Base-by-base conservation (phyloP, 2,113 vertebrate genomes). In the Arothron firmamentum region DNA sequence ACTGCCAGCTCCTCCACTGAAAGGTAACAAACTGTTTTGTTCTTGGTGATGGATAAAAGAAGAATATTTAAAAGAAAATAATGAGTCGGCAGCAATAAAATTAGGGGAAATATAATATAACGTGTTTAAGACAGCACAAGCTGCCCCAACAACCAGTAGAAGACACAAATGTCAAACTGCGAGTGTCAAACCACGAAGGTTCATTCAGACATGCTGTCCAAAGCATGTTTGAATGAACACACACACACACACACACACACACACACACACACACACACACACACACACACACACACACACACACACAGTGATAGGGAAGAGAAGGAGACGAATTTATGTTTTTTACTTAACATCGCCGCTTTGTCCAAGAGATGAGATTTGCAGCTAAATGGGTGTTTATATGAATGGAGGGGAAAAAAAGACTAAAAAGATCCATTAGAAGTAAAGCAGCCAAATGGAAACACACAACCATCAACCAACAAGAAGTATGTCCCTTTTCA, bases 1-100 rank as follows among this genome's bases (percentile, higher is more conserved):
- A 64, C 91, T 98, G 41, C 96, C 96, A 15, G 95, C 95, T 14
- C 95, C 96, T 21, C 96, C 96, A 4, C 46, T 92, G 59, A 91
- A 90, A 95, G 94, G 94, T 98, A 77, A 6, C 43, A 45, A 45
- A 7, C 43, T 2, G 2, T 2, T 47, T n/a, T 17, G n/a, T 6
- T 16, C 5, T 17, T 17, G 3, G 15, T 47, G 45, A 8, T 17
- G 43, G 16, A 45, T 17, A 45, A 45, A 45, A 5, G 6, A 15
- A 45, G 25, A 28, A 5, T 28, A 28, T 28, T 28, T 28, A 28
- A 28, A 28, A 28, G 25, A 28, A 28, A 28, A 28, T 28, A 28
- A 28, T 28, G 25, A 2, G 6, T 28, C 25, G 6, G 25, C 25
- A 28, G 6, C 5, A 28, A 43, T 14, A 43, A 43, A 13, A 15